A percentile compares a stretch with the other conserved stretches of the same genome.
Evolutionary conservation across 2,797 vertebrate genomes (phyloP).

Genomic region (Enteromius treurensis): DNA sequence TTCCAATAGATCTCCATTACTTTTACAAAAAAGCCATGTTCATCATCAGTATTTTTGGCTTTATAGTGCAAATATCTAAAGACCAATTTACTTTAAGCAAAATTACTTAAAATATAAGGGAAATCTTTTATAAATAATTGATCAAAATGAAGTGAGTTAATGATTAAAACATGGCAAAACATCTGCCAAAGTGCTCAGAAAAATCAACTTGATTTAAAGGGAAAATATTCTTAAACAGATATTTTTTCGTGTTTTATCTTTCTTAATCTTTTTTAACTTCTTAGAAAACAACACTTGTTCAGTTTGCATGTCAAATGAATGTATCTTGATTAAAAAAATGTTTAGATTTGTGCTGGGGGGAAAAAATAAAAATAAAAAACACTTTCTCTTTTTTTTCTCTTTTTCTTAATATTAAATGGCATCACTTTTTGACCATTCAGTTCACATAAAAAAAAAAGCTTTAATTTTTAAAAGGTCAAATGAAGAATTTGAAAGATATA

Average conservation of each 20-base stretch:
- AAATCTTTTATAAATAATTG: background rate
- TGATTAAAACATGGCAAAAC: background rate
- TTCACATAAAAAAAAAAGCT: background rate
- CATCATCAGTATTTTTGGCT: background rate
- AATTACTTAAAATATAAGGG: background rate
- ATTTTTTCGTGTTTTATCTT: background rate
- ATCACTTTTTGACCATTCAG: background rate
- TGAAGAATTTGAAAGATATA: background rate
- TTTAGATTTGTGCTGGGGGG: background rate
- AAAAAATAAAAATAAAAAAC: background rate
- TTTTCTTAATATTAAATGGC: background rate
- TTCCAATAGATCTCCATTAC: background rate
- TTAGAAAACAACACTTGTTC: background rate
- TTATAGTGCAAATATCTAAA: background rate
- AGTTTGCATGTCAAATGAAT: background rate
- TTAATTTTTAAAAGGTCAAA: background rate
- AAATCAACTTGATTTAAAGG: background rate
- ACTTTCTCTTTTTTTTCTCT: too few relatives aligned
- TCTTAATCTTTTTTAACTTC: background rate
- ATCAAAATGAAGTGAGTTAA: background rate
- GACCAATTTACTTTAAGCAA: background rate
- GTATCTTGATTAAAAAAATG: background rate
- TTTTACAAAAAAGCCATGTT: background rate
- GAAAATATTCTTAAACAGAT: background rate
- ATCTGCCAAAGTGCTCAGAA: background rate